Evolutionary conservation across 2,888 invertebrate genomes (phyloP), one percentile per base, ranked within the genome.

Genomic region (Rhimphoctona megacephalus): DNA sequence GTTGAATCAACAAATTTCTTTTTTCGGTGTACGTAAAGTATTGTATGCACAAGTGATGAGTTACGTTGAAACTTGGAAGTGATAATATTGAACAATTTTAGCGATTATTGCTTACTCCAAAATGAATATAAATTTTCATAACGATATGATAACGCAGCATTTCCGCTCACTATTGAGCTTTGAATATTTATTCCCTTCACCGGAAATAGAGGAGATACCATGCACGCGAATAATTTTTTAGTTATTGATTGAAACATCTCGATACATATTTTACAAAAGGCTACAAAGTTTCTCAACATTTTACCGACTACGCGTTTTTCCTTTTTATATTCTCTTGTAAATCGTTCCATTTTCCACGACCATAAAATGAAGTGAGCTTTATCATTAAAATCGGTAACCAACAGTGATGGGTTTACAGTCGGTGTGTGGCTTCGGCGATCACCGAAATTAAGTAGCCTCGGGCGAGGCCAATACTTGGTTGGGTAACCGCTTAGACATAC

Each of bases 1-100:
- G n/a, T n/a, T n/a, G n/a, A n/a, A n/a, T n/a, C n/a, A n/a, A n/a
- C n/a, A n/a, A n/a, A n/a, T n/a, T n/a, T n/a, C n/a, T n/a, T n/a
- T n/a, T n/a, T n/a, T n/a, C n/a, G n/a, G n/a, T n/a, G n/a, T n/a
- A n/a, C 14, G 61, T 61, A 39, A 25, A 74, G 25, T 61, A 61
- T 30, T 76, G 61, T 19, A 30, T 61, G 36, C 14, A 76, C 74
- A 76, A 76, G 25, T 76, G 74, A 57, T 9, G 74, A 36, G 30
- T 61, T 30, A 61, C 17, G 30, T 30, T 61, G 43, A 76, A 25
- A 39, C 43, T 43, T 36, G 22, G 46, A 0, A 43, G 46, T 36
- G 43, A 70, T 30, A 61, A 76, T 30, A 43, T 11, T 33, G 30
- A 46, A 46, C 46, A 64, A 19, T 61, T 76, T 33, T 14, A 11